Evolutionary conservation across 2,888 invertebrate genomes (phyloP).

Genomic region (Drosophila siamana): DNA sequence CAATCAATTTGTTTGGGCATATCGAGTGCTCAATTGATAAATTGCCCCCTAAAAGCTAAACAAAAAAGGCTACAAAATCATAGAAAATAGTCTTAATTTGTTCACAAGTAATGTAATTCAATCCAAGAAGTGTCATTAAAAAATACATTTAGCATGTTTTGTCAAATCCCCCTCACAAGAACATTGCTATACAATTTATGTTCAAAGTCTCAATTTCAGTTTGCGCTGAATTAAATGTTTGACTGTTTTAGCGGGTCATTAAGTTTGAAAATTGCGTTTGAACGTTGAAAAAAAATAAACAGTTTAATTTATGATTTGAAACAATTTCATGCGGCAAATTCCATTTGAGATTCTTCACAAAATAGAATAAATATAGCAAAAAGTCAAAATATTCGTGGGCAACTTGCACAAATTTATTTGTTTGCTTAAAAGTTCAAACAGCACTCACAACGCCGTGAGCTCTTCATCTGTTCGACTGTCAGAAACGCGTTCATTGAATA

Average conservation of each 20-base stretch:
- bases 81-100: no score
- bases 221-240: no score
- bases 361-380: slow-evolving; percentile 7
- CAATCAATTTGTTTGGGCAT: slow-evolving; percentile 54
- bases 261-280: not conserved
- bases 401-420: slow-evolving; percentile 22
- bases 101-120: no score
- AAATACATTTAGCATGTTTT: no score
- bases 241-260: no score
- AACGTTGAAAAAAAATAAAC: slow-evolving; percentile 3
- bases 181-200: no score
- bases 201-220: no score
- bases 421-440: slow-evolving; percentile 29
- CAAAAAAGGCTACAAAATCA: no score
- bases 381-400: not conserved
- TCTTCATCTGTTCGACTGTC: slow-evolving; percentile 19
- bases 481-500: slow-evolving; percentile 24
- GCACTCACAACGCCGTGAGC: slow-evolving; percentile 9
- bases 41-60: no score
- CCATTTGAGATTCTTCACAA: slow-evolving; percentile 2
- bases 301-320: slow-evolving; percentile 18
- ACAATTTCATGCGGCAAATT: slow-evolving; percentile 2
- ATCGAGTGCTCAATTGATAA: slow-evolving; percentile 26
- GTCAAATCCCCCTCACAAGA: not conserved
- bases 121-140: no score